Base-by-base conservation (phyloP, 2,113 vertebrate species). In the Barnardius zonarius region DNA sequence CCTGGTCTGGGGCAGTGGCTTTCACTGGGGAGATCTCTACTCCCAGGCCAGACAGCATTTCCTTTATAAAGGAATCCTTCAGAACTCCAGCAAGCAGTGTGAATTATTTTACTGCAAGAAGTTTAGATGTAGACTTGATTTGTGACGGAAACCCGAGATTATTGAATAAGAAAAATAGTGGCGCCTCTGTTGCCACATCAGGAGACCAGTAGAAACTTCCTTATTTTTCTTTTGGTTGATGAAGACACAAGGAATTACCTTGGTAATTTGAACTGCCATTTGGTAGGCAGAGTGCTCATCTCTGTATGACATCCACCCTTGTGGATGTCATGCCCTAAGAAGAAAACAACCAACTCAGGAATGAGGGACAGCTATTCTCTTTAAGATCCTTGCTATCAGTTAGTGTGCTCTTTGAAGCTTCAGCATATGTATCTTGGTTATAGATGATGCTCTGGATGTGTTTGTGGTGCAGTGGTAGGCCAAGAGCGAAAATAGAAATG, bases 141-240 rank as follows among this genome's bases (percentile, higher is more conserved):
- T 95, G 85, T 95, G 85, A 93, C 74, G 73, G 91, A 80, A 91
- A 22, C 28, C 54, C 80, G 54, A 76, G 28, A 61, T 80, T 84
- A 55, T 6, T 31, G 48, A 86, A 46, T 48, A 51, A 73, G 70
- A 84, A 79, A 83, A 92, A 63, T n/a, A 74, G 69, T 27, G n/a
- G 12, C 43, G 72, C 3, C 13, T 80, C 57, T 83, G 87, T 91
- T 95, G 80, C 46, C 51, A 63, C 55, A 68, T 64, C 37, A 69
- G 41, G 31, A 62, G 44, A 85, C 70, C 39, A 55, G 13, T 74
- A 51, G 51, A 62, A 94, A 17, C 49, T 70, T 95, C 8, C 33
- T 31, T 76, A 12, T 35, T 93, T 69, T 90, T 8, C n/a, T 83
- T 77, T 48, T 59, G 25, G 17, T 48, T 75, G 75, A 23, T 69